Evolutionary conservation across 2,888 invertebrate genomes (phyloP).

Genomic region (Troides aeacus): DNA sequence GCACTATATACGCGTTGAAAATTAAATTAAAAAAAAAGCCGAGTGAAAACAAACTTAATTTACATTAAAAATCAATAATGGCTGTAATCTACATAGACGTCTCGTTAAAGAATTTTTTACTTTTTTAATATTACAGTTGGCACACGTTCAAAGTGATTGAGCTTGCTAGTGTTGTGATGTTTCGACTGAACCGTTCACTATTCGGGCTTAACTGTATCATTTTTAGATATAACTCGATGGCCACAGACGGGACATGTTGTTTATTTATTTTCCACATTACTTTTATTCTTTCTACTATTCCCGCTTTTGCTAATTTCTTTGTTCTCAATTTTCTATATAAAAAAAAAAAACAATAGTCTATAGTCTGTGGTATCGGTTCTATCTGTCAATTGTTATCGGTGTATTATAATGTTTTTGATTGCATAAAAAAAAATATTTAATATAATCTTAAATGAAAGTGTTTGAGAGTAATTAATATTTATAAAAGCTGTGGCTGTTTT

Average conservation of each 20-base stretch:
- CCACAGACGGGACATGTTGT: slow-evolving; percentile 7
- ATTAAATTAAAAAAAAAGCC: not conserved
- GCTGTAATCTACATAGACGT: slow-evolving; percentile 21
- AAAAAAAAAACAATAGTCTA: slow-evolving; percentile 12
- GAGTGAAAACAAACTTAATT: slow-evolving; percentile 17
- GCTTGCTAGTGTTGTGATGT: slow-evolving; percentile 27
- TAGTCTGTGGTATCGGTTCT: slow-evolving; percentile 19
- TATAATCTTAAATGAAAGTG: not conserved
- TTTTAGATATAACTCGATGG: slow-evolving; percentile 6
- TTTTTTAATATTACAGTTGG: not conserved
- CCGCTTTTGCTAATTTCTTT: not conserved
- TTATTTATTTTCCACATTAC: not conserved
- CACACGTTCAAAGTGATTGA: slow-evolving; percentile 1
- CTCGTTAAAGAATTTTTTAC: not conserved
- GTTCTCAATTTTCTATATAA: not conserved
- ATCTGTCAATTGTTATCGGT: slow-evolving; percentile 20
- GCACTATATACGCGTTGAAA: not conserved
- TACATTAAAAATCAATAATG: slow-evolving; percentile 17
- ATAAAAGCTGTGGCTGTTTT: not conserved
- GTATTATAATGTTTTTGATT: slow-evolving; percentile 5
- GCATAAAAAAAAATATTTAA: not conserved
- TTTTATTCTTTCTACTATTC: not conserved
- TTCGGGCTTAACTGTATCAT: slow-evolving; percentile 19
- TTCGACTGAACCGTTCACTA: slow-evolving; percentile 22
- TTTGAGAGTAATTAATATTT: not conserved